phyloP scores from a whole-genome alignment of 2,113 vertebrate species.

The Pimephales promelas region DNA sequence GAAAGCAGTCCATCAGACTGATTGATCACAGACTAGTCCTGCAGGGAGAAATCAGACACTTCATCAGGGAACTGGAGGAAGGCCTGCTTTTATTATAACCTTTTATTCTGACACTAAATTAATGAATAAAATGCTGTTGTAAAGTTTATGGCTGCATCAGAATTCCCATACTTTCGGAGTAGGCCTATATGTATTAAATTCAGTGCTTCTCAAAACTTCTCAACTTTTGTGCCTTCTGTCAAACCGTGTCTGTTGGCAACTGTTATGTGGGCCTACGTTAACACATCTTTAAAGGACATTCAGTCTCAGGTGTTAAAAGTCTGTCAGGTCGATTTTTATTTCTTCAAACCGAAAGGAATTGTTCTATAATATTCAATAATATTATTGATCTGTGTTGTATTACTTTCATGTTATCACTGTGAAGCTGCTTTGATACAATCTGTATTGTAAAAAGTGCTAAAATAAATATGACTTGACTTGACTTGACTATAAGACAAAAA shows the following conservation, averaged over 20 bases:
- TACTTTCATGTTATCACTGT: too few relatives aligned
- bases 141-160: neutral
- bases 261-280: neutral
- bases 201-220: conserved; percentile 3
- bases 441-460: too few relatives aligned
- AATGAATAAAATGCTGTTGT: conserved; percentile 1
- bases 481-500: neutral
- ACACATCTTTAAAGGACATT: neutral
- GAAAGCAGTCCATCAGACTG: conserved; percentile 83
- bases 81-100: conserved; percentile 56
- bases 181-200: neutral
- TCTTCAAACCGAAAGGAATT: neutral
- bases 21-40: conserved; percentile 92
- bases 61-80: conserved; percentile 95
- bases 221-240: neutral
- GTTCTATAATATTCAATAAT: too few relatives aligned
- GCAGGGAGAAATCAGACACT: conserved; percentile 92
- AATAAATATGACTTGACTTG: too few relatives aligned
- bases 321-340: neutral
- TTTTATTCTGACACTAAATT: neutral
- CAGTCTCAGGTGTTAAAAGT: neutral
- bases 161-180: neutral
- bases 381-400: too few relatives aligned
- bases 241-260: neutral
- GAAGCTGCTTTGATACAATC: too few relatives aligned